Conservation (phyloP, 2,797 vertebrate species). For the Propithecus deckenii region DNA sequence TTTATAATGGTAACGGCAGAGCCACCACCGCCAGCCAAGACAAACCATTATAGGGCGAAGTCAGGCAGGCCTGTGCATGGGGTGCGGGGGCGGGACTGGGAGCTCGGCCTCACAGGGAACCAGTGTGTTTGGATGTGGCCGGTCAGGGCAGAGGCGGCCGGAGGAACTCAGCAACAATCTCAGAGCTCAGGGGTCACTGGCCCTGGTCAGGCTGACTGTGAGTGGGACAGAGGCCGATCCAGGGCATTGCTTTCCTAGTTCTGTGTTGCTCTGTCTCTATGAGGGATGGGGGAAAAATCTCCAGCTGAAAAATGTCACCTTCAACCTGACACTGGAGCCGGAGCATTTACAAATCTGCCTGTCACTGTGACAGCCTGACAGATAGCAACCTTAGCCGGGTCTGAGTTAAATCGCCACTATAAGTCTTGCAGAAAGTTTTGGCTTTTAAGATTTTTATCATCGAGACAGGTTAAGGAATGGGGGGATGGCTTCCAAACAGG, state of each 20-base stretch:
- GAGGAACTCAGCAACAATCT: background rate
- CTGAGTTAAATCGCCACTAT: constrained; percentile 69
- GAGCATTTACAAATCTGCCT: constrained; percentile 83
- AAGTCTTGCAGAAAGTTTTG: constrained; percentile 76
- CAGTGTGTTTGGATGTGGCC: background rate
- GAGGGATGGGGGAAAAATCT: constrained; percentile 54
- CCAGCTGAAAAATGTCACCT: constrained; percentile 85
- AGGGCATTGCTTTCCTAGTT: background rate
- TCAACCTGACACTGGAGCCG: constrained; percentile 79
- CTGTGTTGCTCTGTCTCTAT: constrained; percentile 41
- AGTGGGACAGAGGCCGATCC: background rate
- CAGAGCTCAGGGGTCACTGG: background rate
- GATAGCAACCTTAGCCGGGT: constrained; percentile 81
- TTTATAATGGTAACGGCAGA: constrained; percentile 73
- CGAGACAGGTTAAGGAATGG: constrained; percentile 73
- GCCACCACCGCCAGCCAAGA: background rate
- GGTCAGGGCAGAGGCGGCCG: background rate
- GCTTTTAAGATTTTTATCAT: constrained; percentile 74
- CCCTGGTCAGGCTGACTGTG: background rate
- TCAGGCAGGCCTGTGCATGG: background rate
- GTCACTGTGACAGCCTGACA: constrained; percentile 81
- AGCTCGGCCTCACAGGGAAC: background rate
- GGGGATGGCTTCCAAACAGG: background rate
- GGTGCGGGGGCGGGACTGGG: fast-evolving
- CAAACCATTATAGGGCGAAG: background rate